Base-by-base conservation (phyloP, 2,888 invertebrate species). In the Lamellibrachia columna region DNA sequence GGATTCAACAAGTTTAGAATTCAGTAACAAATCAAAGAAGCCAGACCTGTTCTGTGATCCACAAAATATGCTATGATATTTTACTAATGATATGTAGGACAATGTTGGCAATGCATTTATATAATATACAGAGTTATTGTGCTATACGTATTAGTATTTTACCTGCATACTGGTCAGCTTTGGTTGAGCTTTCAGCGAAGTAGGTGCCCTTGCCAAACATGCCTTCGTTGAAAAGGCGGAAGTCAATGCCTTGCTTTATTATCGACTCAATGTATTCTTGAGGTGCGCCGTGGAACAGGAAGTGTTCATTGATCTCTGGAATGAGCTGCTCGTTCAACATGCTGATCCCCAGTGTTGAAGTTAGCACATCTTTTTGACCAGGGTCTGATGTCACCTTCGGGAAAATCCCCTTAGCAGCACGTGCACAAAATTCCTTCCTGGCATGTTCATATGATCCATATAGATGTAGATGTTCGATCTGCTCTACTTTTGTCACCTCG, bases 151-250 rank as follows among this genome's bases (percentile, higher is more conserved):
- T 11, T 75, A 15, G 75, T 75, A 75, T 75, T 58, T 92, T 52
- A 94, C 95, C 95, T 93, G 95, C 93, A 91, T 95, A 95, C 91
- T 95, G 95, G 92, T 95, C 95, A n/a, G 95, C 94, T 90, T 95
- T 95, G 3, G 95, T 95, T 1, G 94, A 94, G 90, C 94, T 95
- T 93, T 95, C 95, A 7, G 95, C 94, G 93, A 94, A 94, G 91
- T 95, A 95, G 3, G 94, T 92, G 2, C 94, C 95, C 53, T 93
- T 28, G 22, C 95, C 95, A 93, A 95, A 94, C 53, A 94, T 93
- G 40, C 94, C 93, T 22, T 92, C 90, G 4, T 93, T 93, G 91
- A 6, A 75, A 22, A 95, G 90, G 75, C 94, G 93, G 9, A 93
- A 92, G 92, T 95, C 95, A 8, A 95, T 90, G 7, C 95, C 95